Base-by-base conservation (phyloP, 2,113 vertebrate species). In the Lepus timidus region DNA sequence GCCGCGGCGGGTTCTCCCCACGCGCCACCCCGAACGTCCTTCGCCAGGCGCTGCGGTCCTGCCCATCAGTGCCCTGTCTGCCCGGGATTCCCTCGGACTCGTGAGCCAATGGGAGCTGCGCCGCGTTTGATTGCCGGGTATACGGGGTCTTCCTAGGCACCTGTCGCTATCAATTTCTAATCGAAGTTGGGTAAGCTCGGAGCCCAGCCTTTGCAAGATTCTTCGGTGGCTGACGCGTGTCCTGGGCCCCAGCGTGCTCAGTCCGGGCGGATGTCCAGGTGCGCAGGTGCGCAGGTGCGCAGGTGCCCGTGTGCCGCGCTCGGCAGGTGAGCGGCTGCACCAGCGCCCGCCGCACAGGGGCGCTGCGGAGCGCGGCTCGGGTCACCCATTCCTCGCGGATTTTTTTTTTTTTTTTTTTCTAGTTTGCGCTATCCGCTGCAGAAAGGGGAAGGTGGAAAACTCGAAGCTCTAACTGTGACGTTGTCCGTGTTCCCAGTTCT, bases 291-390 rank as follows among this genome's bases (percentile, higher is more conserved):
- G 0, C 51, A 1, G 33, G 61, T 58, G 31, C 27, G 29, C 36
- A 55, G 1, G 31, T 36, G 4, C 13, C 0, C 9, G 19, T 23
- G 1, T 51, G 14, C 51, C 17, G 33, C 3, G 44, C 44, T 44
- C 44, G 44, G 44, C 44, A 44, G 44, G 44, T 44, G 44, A 44
- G 44, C 44, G 6, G 44, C 44, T 44, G 44, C 44, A 44, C 44
- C 55, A 58, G 55, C 55, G 6, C 55, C 55, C 14, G 55, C 55
- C 55, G 13, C 55, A 19, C 14, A 58, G 55, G 19, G 17, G 55
- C 0, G 51, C 22, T 0, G 2, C n/a, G 16, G 5, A 1, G 20
- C 0, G 4, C 0, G 0, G 20, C 2, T 23, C 52, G 0, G 75
- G 2, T 58, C 23, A 2, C 19, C 51, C 6, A 0, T 1, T 27